Base-by-base conservation (phyloP, 2,888 invertebrate species). In the Trachelus tabidus region DNA sequence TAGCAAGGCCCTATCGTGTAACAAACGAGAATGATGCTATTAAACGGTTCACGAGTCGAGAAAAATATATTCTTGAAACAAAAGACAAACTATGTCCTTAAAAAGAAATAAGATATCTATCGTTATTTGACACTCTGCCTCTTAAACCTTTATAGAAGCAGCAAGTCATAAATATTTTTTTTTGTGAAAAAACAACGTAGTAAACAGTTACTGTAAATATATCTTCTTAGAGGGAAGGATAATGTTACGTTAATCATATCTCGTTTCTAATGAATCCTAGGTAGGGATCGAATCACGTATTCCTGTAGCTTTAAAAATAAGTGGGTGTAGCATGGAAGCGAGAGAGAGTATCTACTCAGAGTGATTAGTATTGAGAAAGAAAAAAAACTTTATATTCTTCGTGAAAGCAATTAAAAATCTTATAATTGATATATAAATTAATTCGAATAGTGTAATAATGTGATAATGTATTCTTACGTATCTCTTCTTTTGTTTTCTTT, bases 401-500 rank as follows among this genome's bases (percentile, higher is more conserved):
- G 12, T 23, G 6, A 9, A 40, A 9, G 40, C 68, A 74, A 34
- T n/a, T 33, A 37, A 68, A 30, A 76, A 73, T 34, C 12, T 40
- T 15, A 74, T 35, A 12, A 34, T 6, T 34, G 15, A 34, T 56
- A 30, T 77, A 11, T 30, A 33, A 9, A 3, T 4, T 6, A 15
- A 31, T 31, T 71, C 11, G 31, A 30, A 31, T 15, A 0, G 11
- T 71, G 12, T 71, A 71, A 33, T 31, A 69, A 71, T 3, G 31
- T 71, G 6, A 69, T 30, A 9, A 31, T 69, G 12, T 71, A 71
- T 33, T 71, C 31, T 12, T 71, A 71, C 12, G 2, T 71, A 31
- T 9, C 30, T 11, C 31, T 30, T 71, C 15, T 33, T 68, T 12
- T 68, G 3, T 33, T 69, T 76, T 76, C 71, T 73, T 76, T 79